These are phyloP conservation scores for Pseudoips prasinana DNA, from an alignment of 2,888 invertebrate species.

Conservation along the genomic window DNA sequence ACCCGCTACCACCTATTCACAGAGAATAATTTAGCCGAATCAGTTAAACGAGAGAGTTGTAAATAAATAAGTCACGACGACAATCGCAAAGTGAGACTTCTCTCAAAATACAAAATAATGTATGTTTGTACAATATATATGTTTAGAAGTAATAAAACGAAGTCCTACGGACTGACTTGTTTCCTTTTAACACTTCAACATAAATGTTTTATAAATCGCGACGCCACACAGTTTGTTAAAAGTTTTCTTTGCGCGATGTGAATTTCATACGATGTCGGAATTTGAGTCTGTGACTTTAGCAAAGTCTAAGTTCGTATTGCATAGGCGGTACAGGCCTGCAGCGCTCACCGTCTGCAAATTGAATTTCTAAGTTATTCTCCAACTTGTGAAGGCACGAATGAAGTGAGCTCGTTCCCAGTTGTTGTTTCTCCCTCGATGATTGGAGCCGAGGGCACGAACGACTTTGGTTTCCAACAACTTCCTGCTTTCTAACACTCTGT, in stretches of 20 bases:
- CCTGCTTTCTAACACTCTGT: conserved; percentile 27
- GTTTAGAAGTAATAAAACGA: no score
- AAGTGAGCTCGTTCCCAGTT: conserved; percentile 65
- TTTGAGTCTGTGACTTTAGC: conserved; percentile 40
- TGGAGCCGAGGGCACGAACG: conserved; percentile 47
- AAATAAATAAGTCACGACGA: no score
- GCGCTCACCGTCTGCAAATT: conserved; percentile 63
- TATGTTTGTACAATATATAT: no score
- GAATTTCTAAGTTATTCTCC: conserved; percentile 74
- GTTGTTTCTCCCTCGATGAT: conserved; percentile 62
- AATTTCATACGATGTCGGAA: conserved; percentile 34
- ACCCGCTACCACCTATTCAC: no score
- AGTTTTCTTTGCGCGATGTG: conserved; percentile 28
- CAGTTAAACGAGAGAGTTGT: no score
- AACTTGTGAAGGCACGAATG: conserved; percentile 66
- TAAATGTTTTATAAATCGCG: no score
- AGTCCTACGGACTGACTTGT: conserved; percentile 18
- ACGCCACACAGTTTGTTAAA: conserved; percentile 20
- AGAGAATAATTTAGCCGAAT: no score
- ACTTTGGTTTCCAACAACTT: conserved; percentile 41
- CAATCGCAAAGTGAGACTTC: no score
- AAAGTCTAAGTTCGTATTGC: conserved; percentile 48
- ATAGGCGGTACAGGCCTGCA: conserved; percentile 43
- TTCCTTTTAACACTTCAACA: no score
- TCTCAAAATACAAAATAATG: no score